These are phyloP conservation scores for Nezara viridula DNA, from an alignment of 2,888 invertebrate genomes.

Conservation along the genomic window DNA sequence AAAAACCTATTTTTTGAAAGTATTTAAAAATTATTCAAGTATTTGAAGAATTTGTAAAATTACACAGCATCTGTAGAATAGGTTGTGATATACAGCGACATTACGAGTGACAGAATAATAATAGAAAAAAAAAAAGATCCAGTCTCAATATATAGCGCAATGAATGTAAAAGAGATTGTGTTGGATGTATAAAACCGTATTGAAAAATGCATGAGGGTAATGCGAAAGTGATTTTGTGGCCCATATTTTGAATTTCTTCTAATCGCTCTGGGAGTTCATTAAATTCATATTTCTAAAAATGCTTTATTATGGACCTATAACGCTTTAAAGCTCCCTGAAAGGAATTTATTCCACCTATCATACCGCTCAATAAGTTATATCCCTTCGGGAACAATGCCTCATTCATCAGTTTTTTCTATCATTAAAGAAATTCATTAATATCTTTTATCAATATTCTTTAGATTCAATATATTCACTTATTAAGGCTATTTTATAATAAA, in stretches of 20 bases:
- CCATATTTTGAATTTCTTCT: conserved; percentile 8
- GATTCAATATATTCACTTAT: not conserved
- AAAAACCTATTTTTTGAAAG: too few species aligned
- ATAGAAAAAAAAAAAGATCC: not conserved
- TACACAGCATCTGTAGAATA: too few species aligned
- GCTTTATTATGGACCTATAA: not conserved
- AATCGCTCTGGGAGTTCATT: conserved; percentile 7
- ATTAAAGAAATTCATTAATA: not conserved
- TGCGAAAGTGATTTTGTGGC: conserved; percentile 4
- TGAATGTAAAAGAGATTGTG: conserved; percentile 15
- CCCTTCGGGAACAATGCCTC: not conserved
- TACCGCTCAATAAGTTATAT: not conserved
- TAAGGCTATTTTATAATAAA: not conserved
- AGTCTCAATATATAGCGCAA: not conserved
- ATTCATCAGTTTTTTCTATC: not conserved
- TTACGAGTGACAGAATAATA: not conserved
- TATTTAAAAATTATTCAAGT: too few species aligned
- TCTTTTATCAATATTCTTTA: not conserved
- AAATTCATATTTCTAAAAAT: conserved; percentile 23
- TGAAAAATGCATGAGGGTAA: conserved; percentile 27
- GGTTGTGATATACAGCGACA: too few species aligned
- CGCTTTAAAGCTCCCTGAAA: not conserved
- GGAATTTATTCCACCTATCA: not conserved
- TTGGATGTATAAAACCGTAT: not conserved
- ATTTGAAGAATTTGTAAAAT: too few species aligned